Evolutionary conservation across 2,888 invertebrate species (phyloP), one percentile per base, ranked within the genome.

Genomic region (Galerucella calmariensis): DNA sequence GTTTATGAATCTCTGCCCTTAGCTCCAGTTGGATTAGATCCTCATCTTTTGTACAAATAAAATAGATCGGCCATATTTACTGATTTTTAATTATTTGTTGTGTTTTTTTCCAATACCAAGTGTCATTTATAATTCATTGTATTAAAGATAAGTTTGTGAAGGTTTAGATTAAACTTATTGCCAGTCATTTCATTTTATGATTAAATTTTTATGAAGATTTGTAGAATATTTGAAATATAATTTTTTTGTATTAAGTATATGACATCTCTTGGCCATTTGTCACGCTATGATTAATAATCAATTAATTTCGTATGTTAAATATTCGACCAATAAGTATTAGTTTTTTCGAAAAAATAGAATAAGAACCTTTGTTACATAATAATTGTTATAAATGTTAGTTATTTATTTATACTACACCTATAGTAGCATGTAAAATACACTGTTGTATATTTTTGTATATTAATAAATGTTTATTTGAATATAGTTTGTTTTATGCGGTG

Each of bases 51-150:
- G 65, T 69, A 35, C 24, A 75, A 69, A n/a, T 74, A 77, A 27
- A 27, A 67, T 74, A 74, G 69, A 27, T 63, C 2, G 5, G 69
- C 53, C 62, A 69, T 69, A n/a, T 83, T 92, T 68, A 84, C 87
- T 4, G 53, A 16, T 9, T 56, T 20, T 27, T 61, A 35, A 35
- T 24, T 59, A 24, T 27, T 35, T 35, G 61, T 61, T 61, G 3
- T 56, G 53, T 16, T 20, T 56, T 56, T 53, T 4, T 1, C 11
- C 11, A 56, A 56, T 20, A 16, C 16, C 20, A 56, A 20, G 16
- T 56, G 20, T 56, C 20, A 56, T 56, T 56, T 9, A 56, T 56
- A 16, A 56, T 8, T 20, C 9, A 16, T 20, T 56, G 16, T n/a
- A n/a, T 53, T n/a, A 53, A 53, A 16, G 20, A 56, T 56, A 56